Evolutionary conservation across 2,797 vertebrate species (phyloP), one percentile per base, ranked within the genome.

Genomic region (Clarias laeviceps): DNA sequence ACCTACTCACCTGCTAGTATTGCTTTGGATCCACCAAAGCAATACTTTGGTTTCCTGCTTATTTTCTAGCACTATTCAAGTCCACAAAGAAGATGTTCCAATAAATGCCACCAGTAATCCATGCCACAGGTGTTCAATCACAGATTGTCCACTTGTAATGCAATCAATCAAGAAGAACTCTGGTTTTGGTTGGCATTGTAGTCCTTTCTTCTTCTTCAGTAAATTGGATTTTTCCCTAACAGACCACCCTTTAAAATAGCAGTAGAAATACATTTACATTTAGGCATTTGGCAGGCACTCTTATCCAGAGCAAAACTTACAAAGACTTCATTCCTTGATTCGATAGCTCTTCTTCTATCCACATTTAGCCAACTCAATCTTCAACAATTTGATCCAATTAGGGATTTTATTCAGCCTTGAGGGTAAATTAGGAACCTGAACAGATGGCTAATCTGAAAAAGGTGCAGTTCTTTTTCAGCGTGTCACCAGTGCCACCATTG

Each of bases 351-450:
- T 56, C 79, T 29, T 79, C 78, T 15, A 27, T 69, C 54, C 72
- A 45, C n/a, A n/a, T 70, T 73, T 54, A 70, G 40, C 57, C 57
- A 61, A 82, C n/a, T 73, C 59, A 70, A 61, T 84, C 61, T 70
- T 57, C 24, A 54, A 45, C 50, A 57, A 64, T 79, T 82, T 84
- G 73, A 78, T 89, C 84, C 70, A 85, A 78, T 87, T 87, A 70
- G 14, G 64, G 37, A 81, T 85, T 85, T 76, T 62, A 79, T 74
- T 80, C 61, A 69, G 72, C 54, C 50, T 81, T 62, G 50, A n/a
- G 70, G 68, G n/a, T 62, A 69, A 80, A 74, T 83, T 74, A 70
- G 70, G 56, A 85, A 80, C 73, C 73, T 70, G 4, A 83, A 61
- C 87, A 86, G 64, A 82, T 40, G 70, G 50, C 45, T 78, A 45